Conservation (phyloP, 2,888 invertebrate genomes). For the Agrochola circellaris region DNA sequence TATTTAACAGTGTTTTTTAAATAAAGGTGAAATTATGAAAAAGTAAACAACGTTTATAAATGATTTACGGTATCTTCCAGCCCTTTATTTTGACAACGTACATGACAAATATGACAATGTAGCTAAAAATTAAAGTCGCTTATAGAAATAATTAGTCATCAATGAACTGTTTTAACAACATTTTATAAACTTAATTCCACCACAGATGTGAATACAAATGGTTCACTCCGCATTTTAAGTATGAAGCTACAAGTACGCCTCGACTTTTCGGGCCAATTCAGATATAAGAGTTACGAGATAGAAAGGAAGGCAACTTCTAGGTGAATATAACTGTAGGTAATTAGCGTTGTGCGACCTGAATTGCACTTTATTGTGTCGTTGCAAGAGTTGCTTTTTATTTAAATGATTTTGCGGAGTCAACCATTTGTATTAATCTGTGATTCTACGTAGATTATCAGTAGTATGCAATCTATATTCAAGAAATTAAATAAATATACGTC, state of each 20-base stretch:
- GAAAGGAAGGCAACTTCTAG: too few species aligned
- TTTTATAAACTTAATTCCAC: not conserved
- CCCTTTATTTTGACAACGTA: not conserved
- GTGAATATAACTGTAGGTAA: too few species aligned
- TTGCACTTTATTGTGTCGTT: too few species aligned
- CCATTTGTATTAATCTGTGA: too few species aligned
- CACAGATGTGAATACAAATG: too few species aligned
- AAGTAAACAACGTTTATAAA: not conserved
- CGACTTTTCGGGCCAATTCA: too few species aligned
- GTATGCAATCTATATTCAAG: not conserved
- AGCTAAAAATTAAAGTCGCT: not conserved
- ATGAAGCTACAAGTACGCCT: too few species aligned
- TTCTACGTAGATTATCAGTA: not conserved
- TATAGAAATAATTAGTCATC: not conserved
- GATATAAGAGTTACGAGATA: too few species aligned
- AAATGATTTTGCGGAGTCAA: too few species aligned
- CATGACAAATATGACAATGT: not conserved
- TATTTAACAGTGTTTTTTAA: not conserved
- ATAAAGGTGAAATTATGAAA: not conserved
- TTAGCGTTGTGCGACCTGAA: too few species aligned
- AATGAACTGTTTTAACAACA: not conserved
- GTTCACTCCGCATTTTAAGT: too few species aligned
- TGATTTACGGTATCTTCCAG: not conserved
- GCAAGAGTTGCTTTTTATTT: too few species aligned
- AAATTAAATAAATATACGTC: not conserved